phyloP scores from a whole-genome alignment of 2,888 invertebrate species.

The Diachrysia chrysitis region DNA sequence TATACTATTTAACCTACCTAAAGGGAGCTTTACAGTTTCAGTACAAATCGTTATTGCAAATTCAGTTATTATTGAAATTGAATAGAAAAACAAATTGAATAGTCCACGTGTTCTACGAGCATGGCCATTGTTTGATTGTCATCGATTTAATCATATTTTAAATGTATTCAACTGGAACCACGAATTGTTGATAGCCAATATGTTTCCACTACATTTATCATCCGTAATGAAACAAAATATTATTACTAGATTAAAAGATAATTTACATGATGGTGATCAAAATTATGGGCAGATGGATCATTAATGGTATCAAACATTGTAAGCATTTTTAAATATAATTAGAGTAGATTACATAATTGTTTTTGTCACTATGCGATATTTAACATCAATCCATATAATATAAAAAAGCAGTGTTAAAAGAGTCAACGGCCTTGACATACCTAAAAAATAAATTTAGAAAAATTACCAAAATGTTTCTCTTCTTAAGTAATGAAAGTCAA shows the following conservation, averaged over 20 bases:
- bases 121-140: neutral
- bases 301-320: no score
- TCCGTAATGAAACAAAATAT: neutral
- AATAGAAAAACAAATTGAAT: conserved; percentile 3
- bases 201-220: conserved; percentile 1
- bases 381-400: no score
- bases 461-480: no score
- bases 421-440: no score
- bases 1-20: neutral
- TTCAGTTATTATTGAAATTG: neutral
- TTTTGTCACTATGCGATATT: no score
- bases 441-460: no score
- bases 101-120: neutral
- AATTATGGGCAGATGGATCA: neutral
- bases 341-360: no score
- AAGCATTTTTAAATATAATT: no score
- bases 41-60: neutral
- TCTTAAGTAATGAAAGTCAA: no score
- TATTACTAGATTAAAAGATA: neutral
- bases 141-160: neutral
- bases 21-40: neutral
- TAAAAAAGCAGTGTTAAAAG: no score
- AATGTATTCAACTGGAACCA: neutral
- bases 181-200: neutral
- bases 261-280: neutral